Base-by-base conservation (phyloP, 2,797 vertebrate species). In the Clarias pachynema region DNA sequence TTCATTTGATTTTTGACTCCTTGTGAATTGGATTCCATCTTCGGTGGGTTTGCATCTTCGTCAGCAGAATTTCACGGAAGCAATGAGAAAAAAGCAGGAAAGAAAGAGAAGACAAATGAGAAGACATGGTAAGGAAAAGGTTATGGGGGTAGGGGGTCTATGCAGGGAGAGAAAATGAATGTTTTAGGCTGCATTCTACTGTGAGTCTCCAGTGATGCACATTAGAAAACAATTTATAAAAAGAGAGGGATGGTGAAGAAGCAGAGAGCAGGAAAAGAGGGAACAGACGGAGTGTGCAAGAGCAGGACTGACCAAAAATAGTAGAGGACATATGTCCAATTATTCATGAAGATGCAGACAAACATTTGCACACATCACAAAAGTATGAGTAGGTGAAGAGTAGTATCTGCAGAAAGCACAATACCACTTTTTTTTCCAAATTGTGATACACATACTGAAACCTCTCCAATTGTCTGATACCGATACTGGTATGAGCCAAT, bases 21-120 rank as follows among this genome's bases (percentile, higher is more conserved):
- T 81, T 87, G 70, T 83, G 86, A 85, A 86, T 83, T 63, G 63
- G 70, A 85, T 87, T 87, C 86, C 53, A 31, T 84, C 70, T 68
- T 77, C 81, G 73, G 53, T 84, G 75, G 66, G 68, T 80, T 87
- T 88, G 40, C 66, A 77, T 85, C 87, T 85, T 86, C 68, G 89
- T 91, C 89, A 91, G 89, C 87, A 62, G 86, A 91, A 87, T 90
- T 86, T 86, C 14, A 56, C 15, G 77, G 70, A 66, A 44, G 87
- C 53, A 69, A 4, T 44, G 37, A 40, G 77, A 49, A 79, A 69
- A 69, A 81, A 69, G 72, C 85, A 88, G 63, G 29, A 82, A 81
- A 78, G 74, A 78, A 72, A 75, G 20, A 60, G 63, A 80, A 86
- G 85, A 88, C 79, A 88, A 88, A 88, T 75, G 72, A 79, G 80